These are phyloP conservation scores for Altica lythri DNA, from an alignment of 2,888 invertebrate genomes.

Conservation along the genomic window DNA sequence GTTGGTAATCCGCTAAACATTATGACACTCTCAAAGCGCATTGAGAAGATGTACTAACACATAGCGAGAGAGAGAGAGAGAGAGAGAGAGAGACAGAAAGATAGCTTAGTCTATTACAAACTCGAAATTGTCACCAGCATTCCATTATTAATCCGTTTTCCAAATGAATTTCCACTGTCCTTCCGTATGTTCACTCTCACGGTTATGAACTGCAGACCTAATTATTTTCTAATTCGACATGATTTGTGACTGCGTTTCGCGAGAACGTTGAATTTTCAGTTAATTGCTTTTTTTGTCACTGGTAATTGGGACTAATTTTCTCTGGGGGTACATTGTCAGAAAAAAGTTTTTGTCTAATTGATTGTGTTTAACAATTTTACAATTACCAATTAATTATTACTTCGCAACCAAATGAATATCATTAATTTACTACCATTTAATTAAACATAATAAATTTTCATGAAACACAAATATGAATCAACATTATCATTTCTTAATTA, in stretches of 20 bases:
- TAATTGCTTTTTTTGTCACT: constrained; percentile 22
- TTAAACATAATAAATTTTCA: too few species aligned
- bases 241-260: constrained; percentile 31
- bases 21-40: background rate
- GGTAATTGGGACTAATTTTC: constrained; percentile 17
- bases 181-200: constrained; percentile 30
- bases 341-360: background rate
- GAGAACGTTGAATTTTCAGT: constrained; percentile 18
- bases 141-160: constrained; percentile 30
- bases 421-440: too few species aligned
- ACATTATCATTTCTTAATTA: too few species aligned
- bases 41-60: too few species aligned
- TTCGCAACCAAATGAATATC: too few species aligned
- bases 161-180: constrained; percentile 33
- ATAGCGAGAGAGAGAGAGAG: too few species aligned
- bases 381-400: too few species aligned
- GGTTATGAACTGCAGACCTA: constrained; percentile 33
- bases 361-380: too few species aligned
- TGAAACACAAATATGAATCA: too few species aligned
- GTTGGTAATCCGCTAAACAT: constrained; percentile 5
- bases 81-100: constrained; percentile 2
- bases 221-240: constrained; percentile 35
- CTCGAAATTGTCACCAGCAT: constrained; percentile 26
- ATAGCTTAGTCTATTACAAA: constrained; percentile 16
- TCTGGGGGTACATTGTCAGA: background rate